Percentiles rank a stretch among this genome's conserved stretches.
These are phyloP conservation scores for Ricordea florida DNA, from an alignment of 92 coral and sea anemone genomes.

Conservation along the genomic window DNA sequence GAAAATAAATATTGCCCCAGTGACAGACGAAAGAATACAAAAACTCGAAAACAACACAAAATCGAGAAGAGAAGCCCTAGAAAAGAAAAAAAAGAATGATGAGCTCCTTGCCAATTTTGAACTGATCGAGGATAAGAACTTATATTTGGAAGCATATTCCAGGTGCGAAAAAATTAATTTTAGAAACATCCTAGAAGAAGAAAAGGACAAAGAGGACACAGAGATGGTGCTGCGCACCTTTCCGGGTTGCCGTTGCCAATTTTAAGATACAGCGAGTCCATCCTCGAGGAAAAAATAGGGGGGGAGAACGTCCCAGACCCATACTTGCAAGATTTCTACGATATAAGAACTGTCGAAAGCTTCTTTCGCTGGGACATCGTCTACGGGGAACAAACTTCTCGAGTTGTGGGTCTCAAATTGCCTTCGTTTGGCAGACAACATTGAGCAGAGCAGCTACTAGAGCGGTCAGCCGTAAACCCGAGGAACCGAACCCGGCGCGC, in stretches of 20 bases:
- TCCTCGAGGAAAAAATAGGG: not conserved
- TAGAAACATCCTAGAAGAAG: not conserved
- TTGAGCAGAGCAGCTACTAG: no score
- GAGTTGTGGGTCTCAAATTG: no score
- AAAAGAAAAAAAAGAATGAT: not conserved
- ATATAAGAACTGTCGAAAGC: not conserved
- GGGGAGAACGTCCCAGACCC: not conserved
- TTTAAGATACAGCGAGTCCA: not conserved
- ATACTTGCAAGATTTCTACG: not conserved
- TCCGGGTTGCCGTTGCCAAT: not conserved
- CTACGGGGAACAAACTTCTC: no score
- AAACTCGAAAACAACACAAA: not conserved
- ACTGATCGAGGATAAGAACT: not conserved
- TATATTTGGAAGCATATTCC: not conserved
- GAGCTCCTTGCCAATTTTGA: not conserved
- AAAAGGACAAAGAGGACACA: not conserved
- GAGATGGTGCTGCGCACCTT: not conserved
- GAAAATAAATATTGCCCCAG: no score
- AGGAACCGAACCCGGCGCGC: no score
- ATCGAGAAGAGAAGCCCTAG: not conserved
- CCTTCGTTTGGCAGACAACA: no score
- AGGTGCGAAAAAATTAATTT: not conserved
- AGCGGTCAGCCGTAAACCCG: no score
- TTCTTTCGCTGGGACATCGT: no score
- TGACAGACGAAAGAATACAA: not conserved